These are phyloP conservation scores for Xestia sexstrigata DNA, from an alignment of 2,888 invertebrate species.

Conservation along the genomic window DNA sequence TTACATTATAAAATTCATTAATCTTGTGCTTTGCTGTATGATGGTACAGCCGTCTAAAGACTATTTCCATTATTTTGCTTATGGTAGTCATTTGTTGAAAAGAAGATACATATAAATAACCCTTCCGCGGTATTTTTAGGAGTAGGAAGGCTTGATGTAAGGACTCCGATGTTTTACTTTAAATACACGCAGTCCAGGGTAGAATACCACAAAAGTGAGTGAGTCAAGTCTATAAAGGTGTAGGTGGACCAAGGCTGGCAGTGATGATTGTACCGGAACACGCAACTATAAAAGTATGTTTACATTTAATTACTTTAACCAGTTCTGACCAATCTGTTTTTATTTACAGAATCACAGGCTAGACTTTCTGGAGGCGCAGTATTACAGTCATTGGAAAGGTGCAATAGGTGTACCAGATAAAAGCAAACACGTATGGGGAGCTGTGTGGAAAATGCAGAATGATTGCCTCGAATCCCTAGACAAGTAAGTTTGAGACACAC, in stretches of 20 bases:
- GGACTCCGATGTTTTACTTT: background rate
- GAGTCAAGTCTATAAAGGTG: background rate
- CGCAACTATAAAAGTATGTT: too few relatives aligned
- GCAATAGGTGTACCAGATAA: constrained; percentile 48
- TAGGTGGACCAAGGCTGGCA: background rate
- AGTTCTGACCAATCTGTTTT: background rate
- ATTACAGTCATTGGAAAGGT: constrained; percentile 42
- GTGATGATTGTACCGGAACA: too few relatives aligned
- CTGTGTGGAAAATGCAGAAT: constrained; percentile 55
- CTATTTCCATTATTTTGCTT: constrained; percentile 56
- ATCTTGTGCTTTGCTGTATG: constrained; percentile 36
- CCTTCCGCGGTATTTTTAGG: constrained; percentile 55
- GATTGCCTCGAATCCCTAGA: constrained; percentile 36
- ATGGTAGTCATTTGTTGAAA: constrained; percentile 59
- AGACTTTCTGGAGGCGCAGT: constrained; percentile 49
- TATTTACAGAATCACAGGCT: constrained; percentile 55
- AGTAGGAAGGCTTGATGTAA: constrained; percentile 48
- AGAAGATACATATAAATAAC: constrained; percentile 51
- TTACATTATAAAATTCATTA: constrained; percentile 48
- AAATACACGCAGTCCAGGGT: background rate
- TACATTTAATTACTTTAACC: background rate
- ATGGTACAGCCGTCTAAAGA: constrained; percentile 37
- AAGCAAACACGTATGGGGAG: constrained; percentile 47
- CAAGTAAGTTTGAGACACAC: constrained; percentile 8
- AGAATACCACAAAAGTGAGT: background rate